A percentile compares a stretch with the other conserved stretches of the same genome.
Conservation (phyloP, 2,797 vertebrate species). For the Danio jaintianensis region DNA sequence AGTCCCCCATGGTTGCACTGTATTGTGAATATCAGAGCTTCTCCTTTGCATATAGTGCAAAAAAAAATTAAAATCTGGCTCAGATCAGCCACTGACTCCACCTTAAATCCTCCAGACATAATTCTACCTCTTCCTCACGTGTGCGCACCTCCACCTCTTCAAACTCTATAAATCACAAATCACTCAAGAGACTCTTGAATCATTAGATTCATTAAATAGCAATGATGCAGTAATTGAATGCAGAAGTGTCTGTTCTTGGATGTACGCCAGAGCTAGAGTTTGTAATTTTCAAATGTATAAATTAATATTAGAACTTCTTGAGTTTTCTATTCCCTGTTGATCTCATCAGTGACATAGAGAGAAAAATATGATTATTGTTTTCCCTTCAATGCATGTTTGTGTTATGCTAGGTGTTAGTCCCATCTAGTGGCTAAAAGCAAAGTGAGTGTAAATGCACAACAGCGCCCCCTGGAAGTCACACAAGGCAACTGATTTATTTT, state of each 20-base stretch:
- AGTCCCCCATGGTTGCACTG: background rate
- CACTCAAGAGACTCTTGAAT: slow-evolving; percentile 40
- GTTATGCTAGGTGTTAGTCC: slow-evolving; percentile 13
- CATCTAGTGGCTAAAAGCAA: slow-evolving; percentile 41
- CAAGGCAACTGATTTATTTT: background rate
- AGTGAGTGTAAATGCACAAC: background rate
- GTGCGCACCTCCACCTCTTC: slow-evolving; percentile 27
- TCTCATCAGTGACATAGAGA: background rate
- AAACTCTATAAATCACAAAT: slow-evolving; percentile 47
- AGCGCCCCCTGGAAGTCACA: background rate
- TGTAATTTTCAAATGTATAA: slow-evolving; percentile 53
- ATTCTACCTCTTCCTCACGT: background rate
- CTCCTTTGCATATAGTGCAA: background rate
- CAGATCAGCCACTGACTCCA: background rate
- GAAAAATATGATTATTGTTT: background rate
- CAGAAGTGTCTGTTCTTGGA: slow-evolving; percentile 45
- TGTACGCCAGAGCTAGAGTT: slow-evolving; percentile 33
- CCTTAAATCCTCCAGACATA: background rate
- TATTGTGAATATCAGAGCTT: background rate
- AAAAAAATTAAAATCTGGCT: background rate
- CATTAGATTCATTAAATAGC: slow-evolving; percentile 56
- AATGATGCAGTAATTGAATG: slow-evolving; percentile 56
- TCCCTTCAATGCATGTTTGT: background rate
- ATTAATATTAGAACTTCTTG: slow-evolving; percentile 26
- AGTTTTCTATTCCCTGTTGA: slow-evolving; percentile 10